Evolutionary conservation across 1,140 invertebrate species (phyloP).

Genomic region (Hycleus phaleratus): DNA sequence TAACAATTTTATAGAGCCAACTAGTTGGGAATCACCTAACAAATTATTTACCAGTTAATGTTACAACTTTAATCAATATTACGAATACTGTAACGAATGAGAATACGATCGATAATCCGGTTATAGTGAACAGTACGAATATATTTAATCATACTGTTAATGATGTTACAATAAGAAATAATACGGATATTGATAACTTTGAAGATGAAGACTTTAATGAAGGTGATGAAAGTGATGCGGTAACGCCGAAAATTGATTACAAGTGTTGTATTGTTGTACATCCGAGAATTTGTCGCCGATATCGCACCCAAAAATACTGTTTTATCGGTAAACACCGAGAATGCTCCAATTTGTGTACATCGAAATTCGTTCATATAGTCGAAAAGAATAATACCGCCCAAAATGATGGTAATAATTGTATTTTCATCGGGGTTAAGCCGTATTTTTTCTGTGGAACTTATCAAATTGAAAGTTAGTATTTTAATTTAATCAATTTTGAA

Average conservation of each 20-base stretch:
- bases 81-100: constrained; percentile 1
- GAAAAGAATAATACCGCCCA: background rate
- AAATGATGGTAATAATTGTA: background rate
- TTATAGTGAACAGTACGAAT: constrained; percentile 6
- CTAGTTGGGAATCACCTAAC: background rate
- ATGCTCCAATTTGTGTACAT: background rate
- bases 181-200: no score
- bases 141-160: background rate
- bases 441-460: no score
- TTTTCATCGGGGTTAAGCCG: no score
- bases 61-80: constrained; percentile 7
- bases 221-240: no score
- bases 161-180: no score
- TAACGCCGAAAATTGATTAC: no score
- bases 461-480: no score
- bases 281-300: background rate
- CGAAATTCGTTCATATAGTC: constrained; percentile 1
- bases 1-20: background rate
- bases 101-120: background rate
- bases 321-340: constrained; percentile 4
- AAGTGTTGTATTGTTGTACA: constrained; percentile 7
- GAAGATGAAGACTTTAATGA: no score
- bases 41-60: constrained; percentile 4
- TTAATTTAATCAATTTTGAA: no score
- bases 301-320: background rate